Evolutionary conservation across 2,113 vertebrate species (phyloP), one percentile per base, ranked within the genome.

Genomic region (Vidua chalybeata): DNA sequence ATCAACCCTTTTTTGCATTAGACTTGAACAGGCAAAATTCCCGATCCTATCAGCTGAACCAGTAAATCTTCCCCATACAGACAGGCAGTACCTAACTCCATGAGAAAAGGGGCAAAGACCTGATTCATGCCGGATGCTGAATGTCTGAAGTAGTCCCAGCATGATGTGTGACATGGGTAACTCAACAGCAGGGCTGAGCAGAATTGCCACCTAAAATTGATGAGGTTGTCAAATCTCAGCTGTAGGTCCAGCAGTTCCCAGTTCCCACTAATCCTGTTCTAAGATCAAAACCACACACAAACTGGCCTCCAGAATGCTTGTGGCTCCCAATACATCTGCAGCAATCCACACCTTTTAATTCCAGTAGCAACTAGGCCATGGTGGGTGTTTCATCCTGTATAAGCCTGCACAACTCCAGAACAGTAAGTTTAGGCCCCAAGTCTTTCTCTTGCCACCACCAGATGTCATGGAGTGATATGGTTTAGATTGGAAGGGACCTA

Each of bases 161-260:
- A 51, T 20, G 24, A 49, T 67, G 48, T 67, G 62, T 7, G 9
- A 15, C 14, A 54, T 0, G 1, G 37, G 48, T 9, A 54, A 45
- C 19, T 61, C 14, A 17, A 35, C 6, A 33, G 48, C 0, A 12
- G 18, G 46, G n/a, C 27, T 15, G 2, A 31, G 22, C 49, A 63
- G 52, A 67, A 67, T 7, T 37, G 16, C 31, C 2, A 2, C 15
- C n/a, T 31, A 26, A 62, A 67, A 71, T n/a, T 37, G 19, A 41
- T 69, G 35, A 26, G 23, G 15, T 10, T 73, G 77, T 55, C 6
- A 7, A 23, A 67, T n/a, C 54, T 51, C 52, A 75, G 6, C 52
- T 64, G 30, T 23, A 48, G 6, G 20, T 45, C 22, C 11, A 3
- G 33, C 49, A 86, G 49, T 11, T 91, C 33, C 55, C 30, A 17